A percentile compares a stretch with the other conserved stretches of the same genome.
Conservation (phyloP, 2,888 invertebrate genomes). For the Pollenia griseotomentosa region DNA sequence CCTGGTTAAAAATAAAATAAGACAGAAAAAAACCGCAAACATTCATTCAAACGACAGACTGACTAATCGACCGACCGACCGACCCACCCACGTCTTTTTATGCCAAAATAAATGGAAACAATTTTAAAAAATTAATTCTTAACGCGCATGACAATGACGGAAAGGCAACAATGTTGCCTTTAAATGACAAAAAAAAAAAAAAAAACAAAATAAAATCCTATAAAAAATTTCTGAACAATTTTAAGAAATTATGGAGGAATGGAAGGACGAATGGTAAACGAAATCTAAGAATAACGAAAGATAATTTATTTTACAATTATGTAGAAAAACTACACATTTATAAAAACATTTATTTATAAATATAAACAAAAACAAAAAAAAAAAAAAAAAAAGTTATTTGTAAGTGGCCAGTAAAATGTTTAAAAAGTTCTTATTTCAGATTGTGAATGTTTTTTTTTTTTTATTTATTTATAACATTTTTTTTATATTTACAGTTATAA, state of each 20-base stretch:
- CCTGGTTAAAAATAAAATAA: neutral
- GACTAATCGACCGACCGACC: neutral
- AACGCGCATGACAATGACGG: slow-evolving; percentile 68
- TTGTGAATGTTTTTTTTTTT: slow-evolving; percentile 11
- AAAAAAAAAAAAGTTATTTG: slow-evolving; percentile 8
- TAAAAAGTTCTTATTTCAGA: slow-evolving; percentile 3
- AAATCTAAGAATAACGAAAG: slow-evolving; percentile 10
- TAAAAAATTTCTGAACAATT: neutral
- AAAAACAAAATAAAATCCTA: neutral
- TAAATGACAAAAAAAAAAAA: slow-evolving; percentile 28
- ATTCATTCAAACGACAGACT: neutral
- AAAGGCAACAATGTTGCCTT: slow-evolving; percentile 49
- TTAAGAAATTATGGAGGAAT: slow-evolving; percentile 8
- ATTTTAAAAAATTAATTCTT: slow-evolving; percentile 56
- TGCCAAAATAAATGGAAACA: slow-evolving; percentile 55
- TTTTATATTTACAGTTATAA: too few relatives aligned
- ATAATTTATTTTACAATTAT: slow-evolving; percentile 51
- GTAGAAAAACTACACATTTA: neutral
- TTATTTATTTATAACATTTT: slow-evolving; percentile 14
- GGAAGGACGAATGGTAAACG: too few relatives aligned
- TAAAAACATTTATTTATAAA: slow-evolving; percentile 7
- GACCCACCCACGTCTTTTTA: slow-evolving; percentile 56
- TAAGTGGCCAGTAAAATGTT: slow-evolving; percentile 1
- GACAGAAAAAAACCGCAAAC: neutral
- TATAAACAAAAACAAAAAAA: slow-evolving; percentile 2